These are phyloP conservation scores for Dicerorhinus sumatrensis DNA, from an alignment of 2,113 vertebrate species.

Conservation along the genomic window DNA sequence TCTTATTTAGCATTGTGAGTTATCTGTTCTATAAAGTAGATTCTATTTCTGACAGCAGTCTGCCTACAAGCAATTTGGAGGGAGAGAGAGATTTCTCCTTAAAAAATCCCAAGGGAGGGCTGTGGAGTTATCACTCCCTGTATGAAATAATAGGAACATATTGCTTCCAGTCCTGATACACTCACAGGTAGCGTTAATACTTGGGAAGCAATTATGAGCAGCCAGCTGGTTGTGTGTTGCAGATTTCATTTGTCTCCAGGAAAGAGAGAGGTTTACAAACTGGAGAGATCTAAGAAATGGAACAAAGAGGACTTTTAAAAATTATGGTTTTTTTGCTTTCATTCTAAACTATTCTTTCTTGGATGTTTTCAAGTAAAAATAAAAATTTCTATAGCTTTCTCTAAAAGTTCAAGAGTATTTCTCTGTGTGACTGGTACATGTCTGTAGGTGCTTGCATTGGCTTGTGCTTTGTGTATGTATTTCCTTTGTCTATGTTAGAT, in stretches of 20 bases:
- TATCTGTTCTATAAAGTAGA: not conserved
- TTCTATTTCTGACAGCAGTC: constrained; percentile 31
- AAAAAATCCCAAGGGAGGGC: not conserved
- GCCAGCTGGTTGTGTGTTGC: not conserved
- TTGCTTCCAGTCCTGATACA: not conserved
- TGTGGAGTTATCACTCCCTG: not conserved
- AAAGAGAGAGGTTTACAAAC: not conserved
- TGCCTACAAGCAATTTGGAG: not conserved
- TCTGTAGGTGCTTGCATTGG: not conserved
- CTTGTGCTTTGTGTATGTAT: not conserved
- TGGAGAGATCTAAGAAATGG: not conserved
- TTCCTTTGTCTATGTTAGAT: not conserved
- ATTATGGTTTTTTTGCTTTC: not conserved
- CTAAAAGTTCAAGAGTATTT: not conserved
- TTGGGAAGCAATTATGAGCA: not conserved
- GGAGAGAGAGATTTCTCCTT: constrained; percentile 12
- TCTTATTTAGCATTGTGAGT: not conserved
- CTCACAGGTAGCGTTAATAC: not conserved
- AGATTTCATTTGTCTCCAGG: not conserved
- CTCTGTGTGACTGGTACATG: not conserved
- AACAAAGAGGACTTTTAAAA: not conserved
- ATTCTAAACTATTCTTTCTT: not conserved
- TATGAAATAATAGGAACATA: not conserved
- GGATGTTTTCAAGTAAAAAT: not conserved
- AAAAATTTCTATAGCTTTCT: not conserved